Evolutionary conservation across 2,797 vertebrate species (phyloP), one percentile per base, ranked within the genome.

Genomic region (Oophaga sylvatica): DNA sequence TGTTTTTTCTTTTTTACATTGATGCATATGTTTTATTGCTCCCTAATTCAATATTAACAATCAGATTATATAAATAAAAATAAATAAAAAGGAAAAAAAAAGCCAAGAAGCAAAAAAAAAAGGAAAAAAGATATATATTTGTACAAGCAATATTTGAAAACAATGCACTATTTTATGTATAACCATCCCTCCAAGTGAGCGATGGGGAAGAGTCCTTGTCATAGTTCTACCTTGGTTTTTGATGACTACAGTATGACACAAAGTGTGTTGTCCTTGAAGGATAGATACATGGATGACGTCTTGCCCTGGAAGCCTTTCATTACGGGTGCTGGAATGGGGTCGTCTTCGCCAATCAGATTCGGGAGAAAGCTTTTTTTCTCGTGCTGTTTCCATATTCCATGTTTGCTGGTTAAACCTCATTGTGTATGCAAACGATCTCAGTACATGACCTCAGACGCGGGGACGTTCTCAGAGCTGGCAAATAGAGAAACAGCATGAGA

Each of bases 311-410:
- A 92, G 93, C 91, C 90, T 94, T 94, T 91, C 84, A 93, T 91
- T 92, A 93, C 89, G 90, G 92, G 92, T 95, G 89, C 89, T 93
- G 93, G 90, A 90, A 92, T 92, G 92, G 75, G 90, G 90, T 93
- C 91, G 91, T 90, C 76, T 92, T 94, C 91, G 88, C 90, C 91
- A 92, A 91, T 86, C 90, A 92, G 90, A 92, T 91, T 91, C 81
- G 93, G 90, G 90, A 91, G 90, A 93, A 92, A 91, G 92, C 92
- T 92, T 91, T 93, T 92, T 93, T 94, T 94, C 93, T 94, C 94
- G 93, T 94, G 93, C 94, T 93, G 88, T 93, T 94, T 94, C 90
- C 91, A 93, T 91, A 90, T 93, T 90, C 90, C 90, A 92, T 91
- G 63, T 94, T 92, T 93, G 92, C 93, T 91, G 92, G 90, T 91